Percentiles rank a stretch among this genome's conserved stretches.
Evolutionary conservation across 2,113 vertebrate genomes (phyloP).

Genomic region (Plotosus lineatus): DNA sequence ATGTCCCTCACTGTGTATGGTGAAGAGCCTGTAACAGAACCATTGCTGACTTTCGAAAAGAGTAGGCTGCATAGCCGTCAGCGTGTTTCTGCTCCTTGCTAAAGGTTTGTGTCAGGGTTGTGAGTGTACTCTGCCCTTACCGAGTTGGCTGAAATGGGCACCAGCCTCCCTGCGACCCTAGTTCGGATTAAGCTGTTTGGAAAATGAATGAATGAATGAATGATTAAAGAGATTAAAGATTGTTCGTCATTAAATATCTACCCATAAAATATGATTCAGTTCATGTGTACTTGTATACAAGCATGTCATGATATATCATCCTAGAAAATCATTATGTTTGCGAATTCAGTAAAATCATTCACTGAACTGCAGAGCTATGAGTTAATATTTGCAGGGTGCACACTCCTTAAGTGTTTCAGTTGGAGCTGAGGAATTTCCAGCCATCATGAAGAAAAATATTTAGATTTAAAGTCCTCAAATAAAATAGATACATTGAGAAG

Average conservation of each 20-base stretch:
- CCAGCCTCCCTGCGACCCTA: too few species aligned
- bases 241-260: neutral
- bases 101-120: too few species aligned
- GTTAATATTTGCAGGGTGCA: slow-evolving; percentile 59
- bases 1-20: too few species aligned
- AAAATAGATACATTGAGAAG: slow-evolving; percentile 62
- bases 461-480: slow-evolving; percentile 53
- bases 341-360: slow-evolving; percentile 50
- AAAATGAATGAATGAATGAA: too few species aligned
- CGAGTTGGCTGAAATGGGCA: too few species aligned
- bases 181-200: too few species aligned
- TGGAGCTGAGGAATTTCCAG: slow-evolving; percentile 53
- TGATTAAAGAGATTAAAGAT: too few species aligned
- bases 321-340: slow-evolving; percentile 26
- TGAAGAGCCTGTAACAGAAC: too few species aligned
- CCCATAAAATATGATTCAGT: neutral
- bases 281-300: neutral
- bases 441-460: slow-evolving; percentile 62
- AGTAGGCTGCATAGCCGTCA: too few species aligned
- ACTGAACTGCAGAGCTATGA: slow-evolving; percentile 51
- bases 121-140: too few species aligned
- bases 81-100: too few species aligned
- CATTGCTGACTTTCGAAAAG: too few species aligned
- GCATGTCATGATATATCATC: slow-evolving; percentile 13
- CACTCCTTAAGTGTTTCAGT: slow-evolving; percentile 51